Evolutionary conservation across 2,888 invertebrate genomes (phyloP), one percentile per base, ranked within the genome.

Genomic region (Mantis religiosa): DNA sequence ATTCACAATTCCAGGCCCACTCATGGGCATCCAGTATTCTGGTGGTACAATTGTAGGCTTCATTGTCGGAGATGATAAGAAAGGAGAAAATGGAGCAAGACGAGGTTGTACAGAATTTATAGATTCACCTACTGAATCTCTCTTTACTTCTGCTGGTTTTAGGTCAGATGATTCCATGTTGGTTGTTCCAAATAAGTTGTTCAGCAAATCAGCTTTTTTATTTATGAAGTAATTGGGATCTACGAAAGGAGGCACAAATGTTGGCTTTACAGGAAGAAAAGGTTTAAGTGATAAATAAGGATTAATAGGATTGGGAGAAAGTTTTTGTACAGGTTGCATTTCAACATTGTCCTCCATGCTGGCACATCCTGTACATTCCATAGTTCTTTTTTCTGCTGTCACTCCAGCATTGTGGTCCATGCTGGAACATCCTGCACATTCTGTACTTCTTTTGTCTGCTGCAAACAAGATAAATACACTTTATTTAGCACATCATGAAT

Each of bases 191-290:
- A 90, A 90, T 47, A 90, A 82, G 81, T 87, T 88, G 84, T 87
- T 89, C 25, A 90, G 88, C 15, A 90, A 83, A 27, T 85, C 88
- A 71, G 90, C 88, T 83, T 90, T 90, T 88, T 89, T 88, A 47
- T 87, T 88, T 84, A 90, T 89, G 85, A 90, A 90, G 71, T 87
- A 87, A 54, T 89, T 88, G 90, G 93, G 92, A 83, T 90, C 90
- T 4, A 90, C 89, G 82, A 90, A 84, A 34, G 90, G 90, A 12
- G 90, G 87, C 89, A 93, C 91, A 89, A 93, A 91, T 90, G 92
- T 91, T 89, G 93, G 92, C 92, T 94, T 93, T 91, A 92, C 91
- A 90, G 92, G 89, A 91, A 91, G 89, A 91, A 92, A 89, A 91
- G 91, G 91, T 91, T 92, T 91, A 89, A 92, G 82, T 92, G 87